Evolutionary conservation across 1,140 invertebrate species (phyloP), one percentile per base, ranked within the genome.

Genomic region (Globodera rostochiensis): DNA sequence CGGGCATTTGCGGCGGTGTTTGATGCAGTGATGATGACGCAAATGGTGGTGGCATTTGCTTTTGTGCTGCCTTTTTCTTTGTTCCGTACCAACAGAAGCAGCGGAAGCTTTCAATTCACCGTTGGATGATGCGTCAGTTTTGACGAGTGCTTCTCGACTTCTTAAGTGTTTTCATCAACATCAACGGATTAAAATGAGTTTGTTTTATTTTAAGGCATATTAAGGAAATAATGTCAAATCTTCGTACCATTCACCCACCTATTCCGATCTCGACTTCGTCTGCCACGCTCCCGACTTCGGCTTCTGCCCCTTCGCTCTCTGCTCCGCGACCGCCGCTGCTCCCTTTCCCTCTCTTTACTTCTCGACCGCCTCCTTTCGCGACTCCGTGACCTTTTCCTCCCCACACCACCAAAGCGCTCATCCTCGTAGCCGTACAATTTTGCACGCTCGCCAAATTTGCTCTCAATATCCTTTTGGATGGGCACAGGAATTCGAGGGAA

Each of bases 401-500:
- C 73, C 47, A 13, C 53, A 11, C 66, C 49, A 21, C 71, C 71
- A 64, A 82, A 75, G 13, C 81, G 71, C 53, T 49, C 46, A 45
- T 88, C 85, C 45, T 87, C 73, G 8, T 83, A 73, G 11, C 74
- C 57, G 66, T 82, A 79, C 25, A 79, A 64, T 46, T 81, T 73
- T 13, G 86, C 85, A 53, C 87, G 77, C 19, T 90, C 88, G 13
- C 84, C 47, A 69, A 88, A 88, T 57, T 87, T 88, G 64, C 80
- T 69, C 73, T 89, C 88, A 71, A 89, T 88, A 3, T 89, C 87
- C 67, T 89, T 89, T 80, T 88, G 87, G 86, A 98, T 97, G 19
- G 97, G 97, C 57, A 99, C 97, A n/a, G 98, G 97, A 91, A 99
- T 99, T 83, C 98, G 92, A 1, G 98, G 98, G 90, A 99, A 99